A percentile compares a stretch with the other conserved stretches of the same genome.
Evolutionary conservation across 2,113 vertebrate genomes (phyloP).

Genomic region (Andinoacara biseriatus): DNA sequence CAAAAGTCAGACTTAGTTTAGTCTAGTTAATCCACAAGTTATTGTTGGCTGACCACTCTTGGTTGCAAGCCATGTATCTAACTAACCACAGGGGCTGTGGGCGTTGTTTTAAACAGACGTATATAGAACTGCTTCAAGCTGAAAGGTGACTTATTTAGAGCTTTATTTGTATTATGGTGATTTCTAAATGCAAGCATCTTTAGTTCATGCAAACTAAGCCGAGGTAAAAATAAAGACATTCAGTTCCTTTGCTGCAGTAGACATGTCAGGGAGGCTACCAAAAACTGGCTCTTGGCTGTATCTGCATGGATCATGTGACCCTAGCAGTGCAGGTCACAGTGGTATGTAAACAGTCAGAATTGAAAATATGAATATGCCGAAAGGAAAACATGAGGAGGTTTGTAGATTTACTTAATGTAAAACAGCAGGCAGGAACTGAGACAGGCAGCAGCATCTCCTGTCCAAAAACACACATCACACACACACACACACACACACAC

Average conservation of each 20-base stretch:
- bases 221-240: neutral
- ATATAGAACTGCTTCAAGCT: neutral
- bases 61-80: neutral
- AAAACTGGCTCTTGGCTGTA: neutral
- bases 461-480: slow-evolving; percentile 11
- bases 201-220: neutral
- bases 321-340: neutral
- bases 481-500: neutral
- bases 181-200: neutral
- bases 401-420: slow-evolving; percentile 16
- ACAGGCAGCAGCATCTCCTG: slow-evolving; percentile 16
- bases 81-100: neutral
- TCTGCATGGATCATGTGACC: slow-evolving; percentile 4
- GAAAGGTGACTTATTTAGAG: neutral
- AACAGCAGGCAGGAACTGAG: slow-evolving; percentile 16
- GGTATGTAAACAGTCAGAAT: neutral
- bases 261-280: neutral
- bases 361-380: neutral
- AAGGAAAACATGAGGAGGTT: neutral
- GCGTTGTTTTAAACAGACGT: neutral
- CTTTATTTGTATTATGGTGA: neutral
- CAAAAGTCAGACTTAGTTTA: neutral
- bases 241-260: neutral
- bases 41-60: neutral
- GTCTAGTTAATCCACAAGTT: neutral